phyloP scores from a whole-genome alignment of 2,113 vertebrate species.

The Cyphomyrus plagiostoma region DNA sequence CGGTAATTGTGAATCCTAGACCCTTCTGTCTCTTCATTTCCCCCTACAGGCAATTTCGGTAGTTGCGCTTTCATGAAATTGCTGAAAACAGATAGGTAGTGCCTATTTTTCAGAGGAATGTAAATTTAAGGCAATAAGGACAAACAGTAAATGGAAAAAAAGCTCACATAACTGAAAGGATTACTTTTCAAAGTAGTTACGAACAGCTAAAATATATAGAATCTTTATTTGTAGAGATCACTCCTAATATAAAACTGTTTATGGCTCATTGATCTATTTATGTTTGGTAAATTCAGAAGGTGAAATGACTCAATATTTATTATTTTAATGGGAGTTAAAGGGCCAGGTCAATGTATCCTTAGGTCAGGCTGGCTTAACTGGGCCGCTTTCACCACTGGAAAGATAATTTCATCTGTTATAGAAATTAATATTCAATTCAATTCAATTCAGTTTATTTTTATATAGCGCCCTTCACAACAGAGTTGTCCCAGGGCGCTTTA shows the following conservation, averaged over 20 bases:
- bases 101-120: neutral
- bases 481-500: too few species aligned
- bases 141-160: neutral
- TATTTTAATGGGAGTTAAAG: neutral
- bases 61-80: neutral
- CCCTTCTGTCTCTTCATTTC: slow-evolving; percentile 21
- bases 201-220: neutral
- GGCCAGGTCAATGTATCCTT: neutral
- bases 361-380: neutral
- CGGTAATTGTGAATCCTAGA: neutral
- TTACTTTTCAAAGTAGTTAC: neutral
- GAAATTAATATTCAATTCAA: neutral
- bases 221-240: neutral
- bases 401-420: neutral
- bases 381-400: neutral
- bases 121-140: neutral
- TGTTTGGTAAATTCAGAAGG: neutral
- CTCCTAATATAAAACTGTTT: neutral
- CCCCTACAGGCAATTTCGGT: slow-evolving; percentile 39
- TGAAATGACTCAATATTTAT: neutral
- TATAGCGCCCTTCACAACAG: too few species aligned
- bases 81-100: neutral
- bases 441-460: too few species aligned
- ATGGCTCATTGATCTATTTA: neutral
- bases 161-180: neutral